phyloP scores from a whole-genome alignment of 2,797 vertebrate genomes.

The Hyperoplus immaculatus region DNA sequence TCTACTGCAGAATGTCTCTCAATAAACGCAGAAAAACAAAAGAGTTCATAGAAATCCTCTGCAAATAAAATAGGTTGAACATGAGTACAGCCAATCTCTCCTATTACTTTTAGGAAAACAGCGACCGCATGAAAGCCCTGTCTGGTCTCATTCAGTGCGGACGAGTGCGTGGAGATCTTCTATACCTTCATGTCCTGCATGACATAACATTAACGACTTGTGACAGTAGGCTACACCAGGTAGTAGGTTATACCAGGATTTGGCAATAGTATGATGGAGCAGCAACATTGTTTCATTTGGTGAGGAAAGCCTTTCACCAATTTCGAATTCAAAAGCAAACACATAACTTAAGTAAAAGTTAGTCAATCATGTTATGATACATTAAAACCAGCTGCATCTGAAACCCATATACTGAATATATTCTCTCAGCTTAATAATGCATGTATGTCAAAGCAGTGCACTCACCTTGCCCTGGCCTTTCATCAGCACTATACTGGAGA shows the following conservation, averaged over 20 bases:
- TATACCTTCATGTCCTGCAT: no score
- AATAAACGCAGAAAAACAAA: no score
- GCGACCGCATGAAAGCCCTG: no score
- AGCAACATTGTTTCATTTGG: not conserved
- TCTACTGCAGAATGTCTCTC: no score
- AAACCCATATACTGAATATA: slow-evolving; percentile 4
- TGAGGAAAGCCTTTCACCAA: not conserved
- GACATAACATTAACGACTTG: no score
- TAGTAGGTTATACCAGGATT: not conserved
- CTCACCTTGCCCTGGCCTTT: slow-evolving; percentile 99
- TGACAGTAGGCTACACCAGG: no score
- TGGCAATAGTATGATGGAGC: not conserved
- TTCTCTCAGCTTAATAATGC: slow-evolving; percentile 35
- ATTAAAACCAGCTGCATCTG: not conserved
- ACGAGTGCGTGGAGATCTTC: no score
- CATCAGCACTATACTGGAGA: slow-evolving; percentile 97
- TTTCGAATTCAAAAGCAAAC: not conserved
- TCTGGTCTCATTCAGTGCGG: no score
- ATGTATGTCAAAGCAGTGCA: slow-evolving; percentile 33
- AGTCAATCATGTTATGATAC: not conserved
- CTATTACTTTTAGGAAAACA: no score
- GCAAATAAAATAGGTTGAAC: no score
- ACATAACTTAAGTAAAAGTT: not conserved
- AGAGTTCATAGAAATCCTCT: no score
- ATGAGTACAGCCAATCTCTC: no score